Evolutionary conservation across 1,140 invertebrate genomes (phyloP).

Genomic region (Drosophila nikananu): DNA sequence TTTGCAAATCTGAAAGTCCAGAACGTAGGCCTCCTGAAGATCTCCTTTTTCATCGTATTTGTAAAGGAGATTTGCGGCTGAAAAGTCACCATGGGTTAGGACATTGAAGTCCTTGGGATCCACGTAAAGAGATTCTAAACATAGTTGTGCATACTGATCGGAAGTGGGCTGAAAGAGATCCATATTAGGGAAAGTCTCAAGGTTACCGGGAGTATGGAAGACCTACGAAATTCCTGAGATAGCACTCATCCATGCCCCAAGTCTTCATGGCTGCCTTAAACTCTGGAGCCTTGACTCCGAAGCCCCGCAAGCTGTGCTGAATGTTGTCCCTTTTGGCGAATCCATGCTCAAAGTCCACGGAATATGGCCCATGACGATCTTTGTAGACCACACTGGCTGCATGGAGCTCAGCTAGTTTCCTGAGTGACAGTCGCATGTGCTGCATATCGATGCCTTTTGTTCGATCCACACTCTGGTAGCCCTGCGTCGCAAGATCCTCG

Average conservation of each 20-base stretch:
- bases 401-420: conserved; percentile 87
- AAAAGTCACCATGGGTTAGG: conserved; percentile 88
- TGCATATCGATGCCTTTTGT: conserved; percentile 86
- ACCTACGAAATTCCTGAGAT: conserved; percentile 65
- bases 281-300: conserved; percentile 9
- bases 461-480: conserved; percentile 80
- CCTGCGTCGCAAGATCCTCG: conserved; percentile 59
- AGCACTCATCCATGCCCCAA: conserved; percentile 66
- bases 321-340: conserved; percentile 38
- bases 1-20: conserved; percentile 85
- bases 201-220: background rate
- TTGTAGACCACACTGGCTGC: conserved; percentile 85
- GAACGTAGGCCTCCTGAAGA: conserved; percentile 60
- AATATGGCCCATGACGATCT: conserved; percentile 50
- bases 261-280: conserved; percentile 55
- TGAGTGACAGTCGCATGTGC: conserved; percentile 86
- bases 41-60: conserved; percentile 65
- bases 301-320: conserved; percentile 13
- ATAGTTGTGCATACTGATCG: conserved; percentile 45
- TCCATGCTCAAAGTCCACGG: conserved; percentile 51
- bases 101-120: conserved; percentile 87
- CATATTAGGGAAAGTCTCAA: background rate
- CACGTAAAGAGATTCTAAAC: conserved; percentile 24
- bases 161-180: conserved; percentile 48
- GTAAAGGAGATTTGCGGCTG: conserved; percentile 83